These are phyloP conservation scores for Monodelphis domestica DNA, from an alignment of 2,797 vertebrate species.

Conservation along the genomic window DNA sequence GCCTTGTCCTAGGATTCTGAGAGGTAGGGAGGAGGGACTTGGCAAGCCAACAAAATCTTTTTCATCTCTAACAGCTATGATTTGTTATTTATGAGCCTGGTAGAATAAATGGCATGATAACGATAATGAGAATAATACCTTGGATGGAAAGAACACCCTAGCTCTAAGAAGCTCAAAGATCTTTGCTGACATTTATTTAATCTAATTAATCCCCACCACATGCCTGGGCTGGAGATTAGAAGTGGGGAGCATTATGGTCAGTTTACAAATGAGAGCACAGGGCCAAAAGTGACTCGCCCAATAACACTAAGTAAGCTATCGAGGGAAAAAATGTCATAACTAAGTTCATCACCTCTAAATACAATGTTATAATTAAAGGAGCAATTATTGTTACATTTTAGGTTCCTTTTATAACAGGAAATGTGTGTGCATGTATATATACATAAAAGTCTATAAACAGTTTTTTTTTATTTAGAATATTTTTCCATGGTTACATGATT, in stretches of 20 bases:
- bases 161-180: constrained; percentile 41
- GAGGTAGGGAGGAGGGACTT: constrained; percentile 56
- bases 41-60: constrained; percentile 61
- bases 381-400: constrained; percentile 36
- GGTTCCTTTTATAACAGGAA: background rate
- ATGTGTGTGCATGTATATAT: background rate
- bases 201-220: constrained; percentile 73
- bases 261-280: constrained; percentile 52
- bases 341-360: constrained; percentile 7
- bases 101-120: constrained; percentile 52
- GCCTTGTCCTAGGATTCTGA: constrained; percentile 56
- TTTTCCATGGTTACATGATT: too few species aligned
- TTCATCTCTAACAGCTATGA: constrained; percentile 45
- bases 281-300: constrained; percentile 30
- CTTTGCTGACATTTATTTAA: constrained; percentile 69
- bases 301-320: constrained; percentile 32
- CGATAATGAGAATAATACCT: constrained; percentile 60
- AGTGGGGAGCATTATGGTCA: constrained; percentile 37
- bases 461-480: too few species aligned
- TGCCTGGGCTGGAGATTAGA: constrained; percentile 41
- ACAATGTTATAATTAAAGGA: constrained; percentile 46
- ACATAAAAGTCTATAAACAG: too few species aligned
- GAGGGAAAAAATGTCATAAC: constrained; percentile 43
- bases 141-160: constrained; percentile 49
- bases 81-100: constrained; percentile 64